Evolutionary conservation across 2,888 invertebrate species (phyloP).

Genomic region (Neoitamus cyanurus): DNA sequence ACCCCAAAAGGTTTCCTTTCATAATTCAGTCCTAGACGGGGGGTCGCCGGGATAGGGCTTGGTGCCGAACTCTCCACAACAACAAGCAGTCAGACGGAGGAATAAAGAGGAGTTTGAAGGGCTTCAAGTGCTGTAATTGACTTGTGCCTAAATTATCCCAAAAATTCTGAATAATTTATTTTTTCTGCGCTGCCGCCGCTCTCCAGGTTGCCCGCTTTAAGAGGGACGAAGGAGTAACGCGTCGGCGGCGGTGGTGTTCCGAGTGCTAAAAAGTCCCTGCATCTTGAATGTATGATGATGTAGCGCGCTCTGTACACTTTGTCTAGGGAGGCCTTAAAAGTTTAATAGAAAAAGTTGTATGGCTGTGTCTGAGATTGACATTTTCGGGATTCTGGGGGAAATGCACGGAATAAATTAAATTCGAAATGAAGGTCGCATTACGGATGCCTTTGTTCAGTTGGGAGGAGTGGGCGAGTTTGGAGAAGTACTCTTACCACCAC

Average conservation of each 20-base stretch:
- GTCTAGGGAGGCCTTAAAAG: slow-evolving; percentile 9
- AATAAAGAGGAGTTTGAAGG: slow-evolving; percentile 19
- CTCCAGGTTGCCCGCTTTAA: not conserved
- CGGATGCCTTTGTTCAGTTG: not conserved
- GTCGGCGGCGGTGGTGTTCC: not conserved
- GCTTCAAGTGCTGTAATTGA: slow-evolving; percentile 34
- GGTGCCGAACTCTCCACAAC: not conserved
- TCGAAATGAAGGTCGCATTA: not conserved
- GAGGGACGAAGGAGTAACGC: not conserved
- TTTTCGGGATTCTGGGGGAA: not conserved
- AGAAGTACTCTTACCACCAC: too few relatives aligned
- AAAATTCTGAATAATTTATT: slow-evolving; percentile 38
- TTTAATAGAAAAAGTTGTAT: slow-evolving; percentile 34
- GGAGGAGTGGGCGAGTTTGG: not conserved
- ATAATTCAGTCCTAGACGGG: not conserved
- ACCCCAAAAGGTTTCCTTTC: slow-evolving; percentile 33
- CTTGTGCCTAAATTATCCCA: slow-evolving; percentile 36
- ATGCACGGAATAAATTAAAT: not conserved
- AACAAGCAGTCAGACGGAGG: not conserved
- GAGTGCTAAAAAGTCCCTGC: not conserved
- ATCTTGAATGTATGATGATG: not conserved
- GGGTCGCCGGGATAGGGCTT: not conserved
- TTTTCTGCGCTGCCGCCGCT: not conserved
- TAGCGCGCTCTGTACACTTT: not conserved
- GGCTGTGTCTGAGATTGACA: slow-evolving; percentile 12